Evolutionary conservation across 2,113 vertebrate genomes (phyloP), one percentile per base, ranked within the genome.

Genomic region (Ammodytes dubius): DNA sequence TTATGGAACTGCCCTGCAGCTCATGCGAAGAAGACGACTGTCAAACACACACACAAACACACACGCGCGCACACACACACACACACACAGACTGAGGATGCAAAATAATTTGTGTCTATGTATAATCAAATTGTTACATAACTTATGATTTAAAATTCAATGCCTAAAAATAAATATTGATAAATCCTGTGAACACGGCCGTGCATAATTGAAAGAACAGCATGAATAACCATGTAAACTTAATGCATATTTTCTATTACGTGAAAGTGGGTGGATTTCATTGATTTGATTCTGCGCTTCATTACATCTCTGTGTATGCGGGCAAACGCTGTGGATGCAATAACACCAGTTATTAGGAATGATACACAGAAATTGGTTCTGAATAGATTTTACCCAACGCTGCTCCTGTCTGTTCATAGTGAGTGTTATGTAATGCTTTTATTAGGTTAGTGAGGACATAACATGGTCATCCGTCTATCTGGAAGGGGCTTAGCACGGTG

Each of bases 1-100:
- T 94, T 91, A 94, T 94, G 89, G 92, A 92, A 92, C 82, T 88
- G 88, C 89, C 91, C 89, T 74, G 81, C 89, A 92, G 92, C 92
- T 91, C 84, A 86, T 79, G 86, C 65, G 56, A 79, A 86, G 84
- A 87, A 82, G 77, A 79, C 84, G 84, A 88, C 74, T 81, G 75
- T 87, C 84, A 86, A 69, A 70, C 79, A 76, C 81, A 77, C 56
- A 72, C 56, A 83, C 74, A 69, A 75, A 43, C 43, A 53, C 67
- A 72, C 37, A 84, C 77, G 78, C 81, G 37, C 63, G 14, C 58
- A 17, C 14, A 60, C 37, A 17, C 58, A 8, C 76, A 79, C 81
- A 47, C 50, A 61, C 73, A 79, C 49, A 86, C 82, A 82, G 46
- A 85, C 72, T 37, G 75, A 70, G 72, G 19, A 83, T 77, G 70